These are phyloP conservation scores for Empidonax traillii DNA, from an alignment of 2,113 vertebrate species.

Conservation along the genomic window DNA sequence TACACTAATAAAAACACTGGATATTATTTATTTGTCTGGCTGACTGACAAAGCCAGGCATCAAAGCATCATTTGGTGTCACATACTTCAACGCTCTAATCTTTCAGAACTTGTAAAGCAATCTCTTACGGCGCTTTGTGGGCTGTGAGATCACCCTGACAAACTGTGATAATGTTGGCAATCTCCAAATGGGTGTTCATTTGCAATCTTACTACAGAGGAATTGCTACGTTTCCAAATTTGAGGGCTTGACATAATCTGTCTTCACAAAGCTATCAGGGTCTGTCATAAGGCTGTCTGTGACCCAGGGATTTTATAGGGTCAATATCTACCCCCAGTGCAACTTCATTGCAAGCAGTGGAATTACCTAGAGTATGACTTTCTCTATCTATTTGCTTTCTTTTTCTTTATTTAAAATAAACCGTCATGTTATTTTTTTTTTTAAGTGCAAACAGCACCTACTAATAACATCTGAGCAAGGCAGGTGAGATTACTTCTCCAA, in stretches of 20 bases:
- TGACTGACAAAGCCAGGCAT: constrained; percentile 58
- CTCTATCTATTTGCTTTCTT: not conserved
- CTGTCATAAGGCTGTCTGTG: constrained; percentile 41
- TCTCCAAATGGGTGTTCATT: constrained; percentile 66
- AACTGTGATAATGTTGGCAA: constrained; percentile 69
- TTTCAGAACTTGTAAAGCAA: constrained; percentile 65
- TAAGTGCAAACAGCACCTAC: not conserved
- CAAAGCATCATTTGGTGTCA: constrained; percentile 58
- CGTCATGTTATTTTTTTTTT: not conserved
- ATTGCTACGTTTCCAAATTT: constrained; percentile 55
- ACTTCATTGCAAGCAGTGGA: not conserved
- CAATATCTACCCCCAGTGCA: constrained; percentile 26
- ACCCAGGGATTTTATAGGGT: constrained; percentile 49
- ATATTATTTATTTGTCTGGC: constrained; percentile 59
- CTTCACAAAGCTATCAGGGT: constrained; percentile 48
- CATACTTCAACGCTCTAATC: constrained; percentile 63
- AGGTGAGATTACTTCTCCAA: not conserved
- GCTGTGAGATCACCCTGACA: constrained; percentile 65
- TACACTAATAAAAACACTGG: constrained; percentile 36
- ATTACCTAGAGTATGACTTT: not conserved
- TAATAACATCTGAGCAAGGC: not conserved
- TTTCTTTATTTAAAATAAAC: not conserved
- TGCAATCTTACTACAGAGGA: constrained; percentile 58
- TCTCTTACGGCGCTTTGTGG: constrained; percentile 44
- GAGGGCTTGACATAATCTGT: constrained; percentile 56